Base-by-base conservation (phyloP, 2,888 invertebrate genomes). In the Pterostichus madidus region DNA sequence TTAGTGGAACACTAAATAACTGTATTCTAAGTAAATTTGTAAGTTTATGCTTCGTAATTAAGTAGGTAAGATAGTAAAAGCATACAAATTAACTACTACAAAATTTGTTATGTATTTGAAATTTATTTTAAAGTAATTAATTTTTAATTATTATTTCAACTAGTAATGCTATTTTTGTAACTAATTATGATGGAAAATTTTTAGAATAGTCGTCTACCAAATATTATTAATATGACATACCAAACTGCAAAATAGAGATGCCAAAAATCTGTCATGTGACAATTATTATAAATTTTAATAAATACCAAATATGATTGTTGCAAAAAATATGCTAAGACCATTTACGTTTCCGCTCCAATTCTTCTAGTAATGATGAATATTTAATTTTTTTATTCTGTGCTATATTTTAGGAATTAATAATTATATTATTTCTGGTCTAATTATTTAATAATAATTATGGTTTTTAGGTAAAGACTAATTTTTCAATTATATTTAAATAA, bases 191-290 rank as follows among this genome's bases (percentile, higher is more conserved):
- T 24, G 39, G 39, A 39, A 39, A 3, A 2, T 1, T 82, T 64
- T 83, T 64, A 49, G 77, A 83, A 39, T 77, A 39, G 6, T n/a
- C 52, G 7, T 7, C 83, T 35, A 1, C 77, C 83, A 17, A 83
- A 64, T 39, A 82, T 56, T 13, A 83, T 77, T 39, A 83, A 59
- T 2, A 83, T 68, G 53, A 83, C 31, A 17, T 83, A 83, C 35
- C 56, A 77, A 39, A 64, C 52, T 0, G 77, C 83, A 39, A 76
- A 77, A 68, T 83, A 83, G n/a, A 77, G 8, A 68, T 83, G 83
- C 83, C 83, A 83, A 49, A 83, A 83, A 13, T 83, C 77, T 15
- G 11, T 17, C 75, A 81, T 75, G 13, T 39, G 52, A 56, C 53
- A 56, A 15, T 56, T 32, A 15, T 56, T 49, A 7, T 32, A 49